Base-by-base conservation (phyloP, 2,888 invertebrate genomes). In the Mythimna albipuncta region DNA sequence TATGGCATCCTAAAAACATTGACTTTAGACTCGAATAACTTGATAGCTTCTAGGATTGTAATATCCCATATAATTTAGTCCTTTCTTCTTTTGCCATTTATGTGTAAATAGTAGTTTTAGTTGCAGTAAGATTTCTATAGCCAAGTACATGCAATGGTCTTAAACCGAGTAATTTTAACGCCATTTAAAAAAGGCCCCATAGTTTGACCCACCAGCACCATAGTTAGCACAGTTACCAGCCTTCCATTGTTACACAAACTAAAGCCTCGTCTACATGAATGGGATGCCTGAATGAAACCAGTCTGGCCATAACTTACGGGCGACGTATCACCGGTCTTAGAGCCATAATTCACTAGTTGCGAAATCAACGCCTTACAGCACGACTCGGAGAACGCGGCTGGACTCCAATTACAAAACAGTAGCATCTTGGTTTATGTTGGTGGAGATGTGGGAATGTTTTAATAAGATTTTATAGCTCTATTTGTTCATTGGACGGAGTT, bases 291-390 rank as follows among this genome's bases (percentile, higher is more conserved):
- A 94, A 94, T 92, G 91, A 88, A 92, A 92, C 91, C 89, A 90
- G 93, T 88, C 84, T 74, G 73, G 81, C 88, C 79, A 91, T 93
- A 92, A 93, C 83, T 94, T 89, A 92, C 85, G 50, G 78, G 84
- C 80, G 93, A 91, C 91, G 86, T 93, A 94, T 94, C 93, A 91
- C 88, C 85, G 89, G 87, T 62, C 91, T 92, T 90, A 91, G 86
- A 82, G 89, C 89, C 85, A 91, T 93, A 92, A 93, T 88, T 93
- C 90, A 93, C 80, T 62, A 84, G 85, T 94, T 93, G 91, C 88
- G 89, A 92, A 94, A 94, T 91, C 89, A 80, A 77, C 83, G 70
- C 77, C 72, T 69, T 65, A 61, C 41, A 64, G 72, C 75, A 58
- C 44, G 65, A 59, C 76, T 84, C 13, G 61, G 61, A 38, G 81